phyloP scores from a whole-genome alignment of 2,797 vertebrate species.

The Falco biarmicus region DNA sequence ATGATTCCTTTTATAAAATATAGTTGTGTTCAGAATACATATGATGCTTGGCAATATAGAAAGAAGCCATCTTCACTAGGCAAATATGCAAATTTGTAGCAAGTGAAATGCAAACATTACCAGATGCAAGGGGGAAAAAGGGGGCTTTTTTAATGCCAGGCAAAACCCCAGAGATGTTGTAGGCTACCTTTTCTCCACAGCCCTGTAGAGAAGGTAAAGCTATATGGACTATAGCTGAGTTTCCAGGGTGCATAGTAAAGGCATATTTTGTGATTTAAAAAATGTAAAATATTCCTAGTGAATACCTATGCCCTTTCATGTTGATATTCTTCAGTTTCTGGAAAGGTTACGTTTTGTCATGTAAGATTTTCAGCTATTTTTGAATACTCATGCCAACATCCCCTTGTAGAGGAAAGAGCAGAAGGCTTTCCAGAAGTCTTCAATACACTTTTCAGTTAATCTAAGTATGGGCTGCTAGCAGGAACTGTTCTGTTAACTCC shows the following conservation, averaged over 20 bases:
- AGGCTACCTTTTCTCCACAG: neutral
- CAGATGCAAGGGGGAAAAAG: rapidly evolving
- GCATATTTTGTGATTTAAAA: neutral
- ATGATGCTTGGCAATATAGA: neutral
- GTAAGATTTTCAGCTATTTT: neutral
- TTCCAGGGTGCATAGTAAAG: neutral
- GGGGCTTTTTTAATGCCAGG: rapidly evolving
- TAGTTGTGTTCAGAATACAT: neutral
- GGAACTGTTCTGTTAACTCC: neutral
- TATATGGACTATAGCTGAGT: neutral
- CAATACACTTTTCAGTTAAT: neutral
- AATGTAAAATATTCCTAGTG: neutral
- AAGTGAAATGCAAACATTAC: neutral
- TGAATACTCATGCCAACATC: neutral
- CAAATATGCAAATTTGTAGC: neutral
- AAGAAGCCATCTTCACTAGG: neutral
- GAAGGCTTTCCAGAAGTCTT: neutral
- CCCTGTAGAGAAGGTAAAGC: neutral
- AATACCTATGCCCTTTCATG: neutral
- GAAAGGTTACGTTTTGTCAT: neutral
- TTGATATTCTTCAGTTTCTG: neutral
- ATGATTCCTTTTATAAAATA: neutral
- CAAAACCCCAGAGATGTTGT: neutral
- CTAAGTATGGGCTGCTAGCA: neutral
- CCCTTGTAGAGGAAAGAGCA: neutral